Percentiles rank a stretch among this genome's conserved stretches.
Evolutionary conservation across 92 coral and sea anemone species (phyloP).

Genomic region (Zoanthus solanderi): DNA sequence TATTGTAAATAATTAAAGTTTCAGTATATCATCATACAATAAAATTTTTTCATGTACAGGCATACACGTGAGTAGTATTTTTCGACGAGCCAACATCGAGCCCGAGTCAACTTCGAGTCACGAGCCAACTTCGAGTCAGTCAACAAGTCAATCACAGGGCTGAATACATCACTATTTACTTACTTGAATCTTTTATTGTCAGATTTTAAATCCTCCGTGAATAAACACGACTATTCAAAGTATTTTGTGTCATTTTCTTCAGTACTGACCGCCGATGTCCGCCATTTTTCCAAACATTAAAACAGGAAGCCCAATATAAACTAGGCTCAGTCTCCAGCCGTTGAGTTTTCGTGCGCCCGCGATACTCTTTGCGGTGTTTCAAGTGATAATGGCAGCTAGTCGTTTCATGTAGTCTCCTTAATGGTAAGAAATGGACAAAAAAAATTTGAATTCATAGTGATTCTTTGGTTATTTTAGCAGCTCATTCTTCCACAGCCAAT

Average conservation of each 20-base stretch:
- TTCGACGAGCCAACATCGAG: too few relatives aligned
- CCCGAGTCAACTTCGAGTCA: too few relatives aligned
- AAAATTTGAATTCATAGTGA: not conserved
- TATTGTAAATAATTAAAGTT: too few relatives aligned
- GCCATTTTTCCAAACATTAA: conserved; percentile 2
- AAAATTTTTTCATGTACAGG: too few relatives aligned
- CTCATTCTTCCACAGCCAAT: conserved; percentile 9
- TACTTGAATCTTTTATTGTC: too few relatives aligned
- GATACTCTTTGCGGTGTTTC: conserved; percentile 1
- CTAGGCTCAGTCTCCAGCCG: conserved; percentile 7
- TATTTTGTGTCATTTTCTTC: conserved; percentile 2
- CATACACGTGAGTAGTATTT: too few relatives aligned
- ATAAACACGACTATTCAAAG: not conserved
- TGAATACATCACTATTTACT: too few relatives aligned
- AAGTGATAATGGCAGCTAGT: conserved; percentile 8
- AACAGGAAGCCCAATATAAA: not conserved
- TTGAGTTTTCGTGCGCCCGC: conserved; percentile 6
- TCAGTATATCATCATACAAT: too few relatives aligned
- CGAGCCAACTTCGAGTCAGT: too few relatives aligned
- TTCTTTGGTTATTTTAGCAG: conserved; percentile 6
- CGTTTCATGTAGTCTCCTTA: conserved; percentile 1
- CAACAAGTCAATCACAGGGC: too few relatives aligned
- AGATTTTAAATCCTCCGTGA: too few relatives aligned
- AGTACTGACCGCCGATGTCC: conserved; percentile 7
- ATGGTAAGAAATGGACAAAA: not conserved